Conservation (phyloP, 1,140 invertebrate species). For the Myzus persicae region DNA sequence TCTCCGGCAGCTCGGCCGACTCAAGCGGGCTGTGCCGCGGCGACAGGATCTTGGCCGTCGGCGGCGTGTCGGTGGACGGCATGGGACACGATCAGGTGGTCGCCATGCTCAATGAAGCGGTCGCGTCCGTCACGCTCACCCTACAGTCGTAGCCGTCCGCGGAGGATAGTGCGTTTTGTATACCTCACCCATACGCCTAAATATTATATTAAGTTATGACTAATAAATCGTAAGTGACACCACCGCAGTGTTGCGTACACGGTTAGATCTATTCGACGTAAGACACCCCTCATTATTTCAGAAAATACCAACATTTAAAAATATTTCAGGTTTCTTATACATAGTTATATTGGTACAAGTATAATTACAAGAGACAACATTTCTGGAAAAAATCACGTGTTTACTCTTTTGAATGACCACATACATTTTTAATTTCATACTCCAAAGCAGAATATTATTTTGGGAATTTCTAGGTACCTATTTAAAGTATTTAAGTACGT, state of each 20-base stretch:
- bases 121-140: slow-evolving; percentile 69
- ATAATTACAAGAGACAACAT: too few relatives aligned
- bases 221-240: background rate
- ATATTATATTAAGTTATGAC: background rate
- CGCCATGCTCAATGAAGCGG: slow-evolving; percentile 69
- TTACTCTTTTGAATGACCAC: too few relatives aligned
- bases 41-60: slow-evolving; percentile 71
- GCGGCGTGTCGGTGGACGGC: slow-evolving; percentile 68
- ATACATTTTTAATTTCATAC: too few relatives aligned
- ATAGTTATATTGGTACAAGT: too few relatives aligned
- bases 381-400: too few relatives aligned
- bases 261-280: background rate
- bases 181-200: background rate
- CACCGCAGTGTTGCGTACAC: background rate
- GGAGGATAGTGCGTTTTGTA: background rate
- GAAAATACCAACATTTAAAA: too few relatives aligned
- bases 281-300: background rate
- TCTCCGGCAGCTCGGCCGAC: slow-evolving; percentile 77
- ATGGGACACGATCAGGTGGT: slow-evolving; percentile 72
- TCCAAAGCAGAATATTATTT: too few relatives aligned
- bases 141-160: slow-evolving; percentile 62
- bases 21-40: slow-evolving; percentile 72
- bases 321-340: too few relatives aligned
- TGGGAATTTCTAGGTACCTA: too few relatives aligned
- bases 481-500: too few relatives aligned